Evolutionary conservation across 2,888 invertebrate genomes (phyloP), one percentile per base, ranked within the genome.

Genomic region (Andrena haemorrhoa): DNA sequence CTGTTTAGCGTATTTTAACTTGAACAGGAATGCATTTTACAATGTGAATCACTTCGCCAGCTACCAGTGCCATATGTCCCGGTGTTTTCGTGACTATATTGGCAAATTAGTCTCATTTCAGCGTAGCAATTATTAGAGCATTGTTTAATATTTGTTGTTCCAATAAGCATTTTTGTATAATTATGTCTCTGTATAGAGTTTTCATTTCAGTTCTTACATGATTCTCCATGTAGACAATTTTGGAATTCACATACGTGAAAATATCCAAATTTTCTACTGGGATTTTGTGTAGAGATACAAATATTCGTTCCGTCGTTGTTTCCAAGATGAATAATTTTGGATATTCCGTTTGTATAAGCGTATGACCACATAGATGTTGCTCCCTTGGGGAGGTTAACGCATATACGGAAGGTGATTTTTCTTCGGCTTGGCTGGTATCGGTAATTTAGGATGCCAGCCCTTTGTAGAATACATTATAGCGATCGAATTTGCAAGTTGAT

Each of bases 11-110:
- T 20, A 75, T 20, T 5, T 2, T 12, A 7, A 20, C 31, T 8
- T 49, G 8, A 0, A 75, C 68, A 8, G 75, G 68, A 6, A 68
- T 33, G 41, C 75, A 68, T 31, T 68, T 66, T 2, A 75, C 33
- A 1, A 68, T 5, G 2, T 75, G 49, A 1, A 75, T 35, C 16
- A 68, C 66, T 53, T 64, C 69, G 5, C 69, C 69, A 4, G 69
- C 35, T 1, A 8, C 2, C 1, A 41, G 4, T 23, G 35, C 69
- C 69, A 69, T 75, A 63, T 69, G 41, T 5, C 69, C 68, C 1
- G 68, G 68, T 23, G 16, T 12, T 23, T 61, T 68, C 49, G 23
- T 66, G 3, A 68, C 6, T 7, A 26, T 8, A 3, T 16, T 7
- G 3, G 75, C 68, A 20, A 66, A 8, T 56, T 74, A 60, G 5